These are phyloP conservation scores for Athene noctua DNA, from an alignment of 2,113 vertebrate genomes.

Conservation along the genomic window DNA sequence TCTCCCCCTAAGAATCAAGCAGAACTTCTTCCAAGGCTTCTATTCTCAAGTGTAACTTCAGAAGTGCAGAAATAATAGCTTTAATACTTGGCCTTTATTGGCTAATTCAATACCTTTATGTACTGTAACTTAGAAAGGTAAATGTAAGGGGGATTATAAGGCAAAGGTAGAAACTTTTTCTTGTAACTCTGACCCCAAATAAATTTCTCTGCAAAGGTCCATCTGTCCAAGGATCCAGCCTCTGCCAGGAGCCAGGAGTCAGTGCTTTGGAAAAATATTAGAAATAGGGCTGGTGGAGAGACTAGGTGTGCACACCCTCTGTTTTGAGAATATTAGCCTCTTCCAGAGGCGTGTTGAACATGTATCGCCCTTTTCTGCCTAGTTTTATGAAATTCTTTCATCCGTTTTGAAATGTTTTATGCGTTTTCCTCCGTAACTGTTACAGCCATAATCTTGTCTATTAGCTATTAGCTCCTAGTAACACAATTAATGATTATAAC, in stretches of 20 bases:
- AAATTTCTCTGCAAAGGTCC: conserved; percentile 1
- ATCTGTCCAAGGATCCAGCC: not conserved
- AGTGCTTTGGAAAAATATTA: not conserved
- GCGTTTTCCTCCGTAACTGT: not conserved
- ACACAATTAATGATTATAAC: accelerated
- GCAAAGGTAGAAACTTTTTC: not conserved
- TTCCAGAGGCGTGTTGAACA: not conserved
- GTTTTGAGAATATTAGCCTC: not conserved
- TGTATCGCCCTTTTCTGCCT: not conserved
- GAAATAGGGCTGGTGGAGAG: not conserved
- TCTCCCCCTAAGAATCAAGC: conserved; percentile 11
- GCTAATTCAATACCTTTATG: conserved; percentile 45
- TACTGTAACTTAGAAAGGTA: conserved; percentile 22
- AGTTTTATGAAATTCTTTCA: not conserved
- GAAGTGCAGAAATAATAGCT: conserved; percentile 46
- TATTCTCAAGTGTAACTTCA: conserved; percentile 54
- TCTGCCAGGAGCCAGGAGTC: not conserved
- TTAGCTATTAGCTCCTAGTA: not conserved
- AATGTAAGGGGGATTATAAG: conserved; percentile 48
- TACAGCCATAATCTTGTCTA: not conserved
- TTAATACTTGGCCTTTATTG: conserved; percentile 61
- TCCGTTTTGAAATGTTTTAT: accelerated
- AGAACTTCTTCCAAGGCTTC: conserved; percentile 44
- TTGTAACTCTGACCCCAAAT: not conserved
- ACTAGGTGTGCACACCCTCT: not conserved